Evolutionary conservation across 2,113 vertebrate species (phyloP).

Genomic region (Callipepla californica): DNA sequence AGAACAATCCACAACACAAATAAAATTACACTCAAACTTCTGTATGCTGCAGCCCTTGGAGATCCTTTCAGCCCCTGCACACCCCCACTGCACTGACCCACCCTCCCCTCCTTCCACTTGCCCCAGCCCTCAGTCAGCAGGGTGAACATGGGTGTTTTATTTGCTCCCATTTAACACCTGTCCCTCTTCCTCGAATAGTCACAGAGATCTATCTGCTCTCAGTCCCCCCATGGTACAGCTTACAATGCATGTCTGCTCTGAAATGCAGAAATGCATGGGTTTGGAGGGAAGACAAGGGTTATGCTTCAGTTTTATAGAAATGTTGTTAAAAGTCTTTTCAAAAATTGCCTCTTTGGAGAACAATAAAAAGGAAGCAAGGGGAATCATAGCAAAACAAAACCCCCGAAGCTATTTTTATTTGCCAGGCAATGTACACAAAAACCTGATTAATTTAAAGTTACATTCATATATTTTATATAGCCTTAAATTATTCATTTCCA

Average conservation of each 20-base stretch:
- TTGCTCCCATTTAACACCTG: neutral
- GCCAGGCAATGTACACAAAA: constrained; percentile 50
- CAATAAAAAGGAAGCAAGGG: neutral
- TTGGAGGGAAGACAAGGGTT: neutral
- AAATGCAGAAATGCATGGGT: neutral
- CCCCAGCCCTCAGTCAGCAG: neutral
- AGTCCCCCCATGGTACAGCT: neutral
- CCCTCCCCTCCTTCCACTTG: neutral
- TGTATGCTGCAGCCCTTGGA: neutral
- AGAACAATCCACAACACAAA: neutral
- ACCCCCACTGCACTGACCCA: neutral
- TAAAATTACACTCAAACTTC: neutral
- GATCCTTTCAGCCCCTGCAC: accelerated
- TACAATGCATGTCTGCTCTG: neutral
- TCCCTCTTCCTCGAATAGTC: neutral
- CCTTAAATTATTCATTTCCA: constrained; percentile 67
- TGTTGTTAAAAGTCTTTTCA: neutral
- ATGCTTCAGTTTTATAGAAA: neutral
- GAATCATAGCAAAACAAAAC: neutral
- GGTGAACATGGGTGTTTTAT: neutral
- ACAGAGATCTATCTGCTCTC: neutral
- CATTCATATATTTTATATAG: constrained; percentile 59
- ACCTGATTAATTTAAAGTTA: constrained; percentile 45
- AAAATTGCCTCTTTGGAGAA: neutral
- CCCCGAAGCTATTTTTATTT: constrained; percentile 30